phyloP scores from a whole-genome alignment of 35 echinoderm and acorn worm genomes.

The Apostichopus californicus region DNA sequence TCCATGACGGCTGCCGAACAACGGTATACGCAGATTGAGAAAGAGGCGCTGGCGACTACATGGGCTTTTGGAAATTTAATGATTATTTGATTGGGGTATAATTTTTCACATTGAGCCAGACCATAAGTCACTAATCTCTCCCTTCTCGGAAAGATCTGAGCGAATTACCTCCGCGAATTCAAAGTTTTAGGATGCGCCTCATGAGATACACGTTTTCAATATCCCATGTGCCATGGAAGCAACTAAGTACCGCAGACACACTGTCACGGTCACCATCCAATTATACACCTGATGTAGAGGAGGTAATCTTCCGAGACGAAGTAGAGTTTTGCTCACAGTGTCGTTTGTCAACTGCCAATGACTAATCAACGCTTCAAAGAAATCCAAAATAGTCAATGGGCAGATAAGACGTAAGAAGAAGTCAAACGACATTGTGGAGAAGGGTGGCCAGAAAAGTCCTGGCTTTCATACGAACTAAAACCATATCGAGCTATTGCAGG shows the following conservation, averaged over 20 bases:
- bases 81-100: constrained; percentile 42
- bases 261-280: constrained; percentile 43
- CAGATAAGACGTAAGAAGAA: constrained; percentile 53
- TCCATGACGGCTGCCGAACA: constrained; percentile 51
- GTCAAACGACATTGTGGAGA: constrained; percentile 55
- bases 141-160: constrained; percentile 50
- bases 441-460: constrained; percentile 63
- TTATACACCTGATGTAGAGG: not conserved
- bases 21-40: constrained; percentile 74
- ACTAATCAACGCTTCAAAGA: constrained; percentile 27
- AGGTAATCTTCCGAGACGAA: constrained; percentile 32
- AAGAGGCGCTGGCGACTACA: constrained; percentile 63
- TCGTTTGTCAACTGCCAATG: not conserved
- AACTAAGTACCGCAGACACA: constrained; percentile 55
- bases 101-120: constrained; percentile 63
- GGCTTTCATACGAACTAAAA: constrained; percentile 35
- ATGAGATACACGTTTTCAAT: constrained; percentile 64
- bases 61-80: constrained; percentile 59
- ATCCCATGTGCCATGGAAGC: constrained; percentile 45
- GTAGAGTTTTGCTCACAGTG: constrained; percentile 27
- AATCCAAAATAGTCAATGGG: constrained; percentile 49
- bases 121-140: constrained; percentile 66
- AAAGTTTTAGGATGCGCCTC: constrained; percentile 53
- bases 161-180: constrained; percentile 66
- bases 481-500: constrained; percentile 48